Percentiles rank a stretch among this genome's conserved stretches.
Evolutionary conservation across 2,888 invertebrate genomes (phyloP).

Genomic region (Crepidodera aurea): DNA sequence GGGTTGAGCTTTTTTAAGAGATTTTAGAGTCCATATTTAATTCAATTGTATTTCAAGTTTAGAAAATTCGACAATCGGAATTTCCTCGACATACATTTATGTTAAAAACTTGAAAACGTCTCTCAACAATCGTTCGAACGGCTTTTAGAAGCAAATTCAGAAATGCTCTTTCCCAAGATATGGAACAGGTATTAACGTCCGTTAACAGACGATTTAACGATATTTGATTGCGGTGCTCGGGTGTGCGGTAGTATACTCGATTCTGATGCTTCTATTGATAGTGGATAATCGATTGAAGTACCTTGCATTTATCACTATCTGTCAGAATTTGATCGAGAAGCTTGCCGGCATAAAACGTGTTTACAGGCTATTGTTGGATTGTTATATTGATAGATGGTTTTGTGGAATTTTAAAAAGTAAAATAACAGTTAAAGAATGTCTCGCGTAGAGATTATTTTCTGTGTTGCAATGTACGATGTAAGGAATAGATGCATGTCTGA

Average conservation of each 20-base stretch:
- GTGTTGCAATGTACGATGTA: no score
- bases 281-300: constrained; percentile 47
- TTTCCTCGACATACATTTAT: no score
- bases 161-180: constrained; percentile 8
- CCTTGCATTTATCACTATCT: constrained; percentile 46
- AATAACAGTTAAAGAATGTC: constrained; percentile 22
- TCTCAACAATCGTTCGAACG: not conserved
- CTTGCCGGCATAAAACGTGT: constrained; percentile 44
- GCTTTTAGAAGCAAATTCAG: not conserved
- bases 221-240: constrained; percentile 31
- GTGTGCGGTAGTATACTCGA: constrained; percentile 33
- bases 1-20: no score
- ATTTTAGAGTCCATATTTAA: no score
- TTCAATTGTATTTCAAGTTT: no score
- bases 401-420: constrained; percentile 31
- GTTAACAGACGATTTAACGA: constrained; percentile 38
- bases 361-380: constrained; percentile 44
- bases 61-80: no score
- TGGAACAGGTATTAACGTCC: constrained; percentile 9
- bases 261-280: constrained; percentile 39
- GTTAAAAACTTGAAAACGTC: no score
- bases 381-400: constrained; percentile 45
- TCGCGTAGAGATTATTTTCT: no score
- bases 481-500: no score
- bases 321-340: constrained; percentile 44